A percentile compares a stretch with the other conserved stretches of the same genome.
These are phyloP conservation scores for Aphidoletes aphidimyza DNA, from an alignment of 2,888 invertebrate genomes.

Conservation along the genomic window DNA sequence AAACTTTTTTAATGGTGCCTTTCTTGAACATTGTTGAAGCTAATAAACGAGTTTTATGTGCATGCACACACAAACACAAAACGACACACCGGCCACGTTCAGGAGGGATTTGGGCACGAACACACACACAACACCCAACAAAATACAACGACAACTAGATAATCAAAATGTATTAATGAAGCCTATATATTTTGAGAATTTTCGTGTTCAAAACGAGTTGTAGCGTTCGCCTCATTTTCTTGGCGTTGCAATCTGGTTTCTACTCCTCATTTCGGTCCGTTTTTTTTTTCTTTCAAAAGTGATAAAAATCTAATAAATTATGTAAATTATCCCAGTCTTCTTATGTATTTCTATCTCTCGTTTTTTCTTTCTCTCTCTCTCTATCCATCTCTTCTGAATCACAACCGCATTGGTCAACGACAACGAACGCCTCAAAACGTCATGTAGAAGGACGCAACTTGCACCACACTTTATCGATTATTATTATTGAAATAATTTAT, in stretches of 20 bases:
- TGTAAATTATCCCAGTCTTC: constrained; percentile 35
- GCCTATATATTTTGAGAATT: constrained; percentile 24
- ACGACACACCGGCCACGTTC: constrained; percentile 12
- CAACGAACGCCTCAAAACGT: constrained; percentile 32
- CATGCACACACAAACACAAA: not conserved
- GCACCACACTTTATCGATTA: constrained; percentile 46
- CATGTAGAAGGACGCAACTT: not conserved
- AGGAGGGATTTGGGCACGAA: not conserved
- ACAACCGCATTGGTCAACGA: constrained; percentile 18
- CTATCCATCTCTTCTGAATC: no score
- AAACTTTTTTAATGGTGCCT: constrained; percentile 32
- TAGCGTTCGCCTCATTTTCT: not conserved
- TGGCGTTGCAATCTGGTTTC: not conserved
- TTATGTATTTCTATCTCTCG: not conserved
- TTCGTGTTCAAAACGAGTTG: constrained; percentile 2
- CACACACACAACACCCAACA: not conserved
- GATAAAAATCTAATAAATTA: constrained; percentile 49
- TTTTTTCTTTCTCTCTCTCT: not conserved
- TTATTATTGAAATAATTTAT: constrained; percentile 51
- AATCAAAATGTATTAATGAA: constrained; percentile 45
- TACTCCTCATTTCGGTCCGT: not conserved
- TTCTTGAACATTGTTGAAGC: constrained; percentile 49
- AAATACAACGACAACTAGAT: constrained; percentile 25
- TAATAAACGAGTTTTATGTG: constrained; percentile 51
- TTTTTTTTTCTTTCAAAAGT: not conserved